Base-by-base conservation (phyloP, 2,888 invertebrate species). In the Deilephila elpenor region DNA sequence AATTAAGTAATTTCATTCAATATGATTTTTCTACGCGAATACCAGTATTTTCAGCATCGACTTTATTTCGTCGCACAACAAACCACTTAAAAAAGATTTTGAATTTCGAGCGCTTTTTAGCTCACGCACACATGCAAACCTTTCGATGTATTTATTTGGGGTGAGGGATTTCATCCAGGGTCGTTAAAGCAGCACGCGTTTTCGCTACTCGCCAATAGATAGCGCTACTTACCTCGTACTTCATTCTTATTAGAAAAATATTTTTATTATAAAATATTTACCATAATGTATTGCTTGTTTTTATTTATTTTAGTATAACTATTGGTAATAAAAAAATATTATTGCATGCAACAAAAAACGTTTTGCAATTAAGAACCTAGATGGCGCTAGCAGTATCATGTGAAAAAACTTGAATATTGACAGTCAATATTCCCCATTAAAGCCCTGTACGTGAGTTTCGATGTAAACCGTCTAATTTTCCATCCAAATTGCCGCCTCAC, bases 391-490 rank as follows among this genome's bases (percentile, higher is more conserved):
- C 1, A 70, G 89, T 88, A 74, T 44, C 74, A 29, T 67, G 6
- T 34, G 17, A 37, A 17, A 34, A 74, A 74, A 75, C 77, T 76
- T 62, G 37, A 19, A 32, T 70, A 73, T 71, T 75, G 75, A 51
- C 61, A 51, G 8, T 60, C 74, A 77, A 76, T 78, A 79, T 76
- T 83, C 78, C 80, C 80, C 78, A 78, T 77, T 79, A 80, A 82
- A 80, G 80, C 79, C 77, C 59, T 59, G 84, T 90, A 93, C 93
- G 93, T 94, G 93, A 93, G 91, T 91, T 88, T 87, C 75, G 81
- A 87, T 85, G 85, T 81, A 91, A 93, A 94, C 86, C 88, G 89
- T 88, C 92, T 93, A 85, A 93, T 93, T 94, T 91, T 90, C 88
- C 83, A 82, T 85, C 84, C 82, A 91, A 93, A 92, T 92, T 92